Evolutionary conservation across 2,888 invertebrate genomes (phyloP), one percentile per base, ranked within the genome.

Genomic region (Oeneis ivallda): DNA sequence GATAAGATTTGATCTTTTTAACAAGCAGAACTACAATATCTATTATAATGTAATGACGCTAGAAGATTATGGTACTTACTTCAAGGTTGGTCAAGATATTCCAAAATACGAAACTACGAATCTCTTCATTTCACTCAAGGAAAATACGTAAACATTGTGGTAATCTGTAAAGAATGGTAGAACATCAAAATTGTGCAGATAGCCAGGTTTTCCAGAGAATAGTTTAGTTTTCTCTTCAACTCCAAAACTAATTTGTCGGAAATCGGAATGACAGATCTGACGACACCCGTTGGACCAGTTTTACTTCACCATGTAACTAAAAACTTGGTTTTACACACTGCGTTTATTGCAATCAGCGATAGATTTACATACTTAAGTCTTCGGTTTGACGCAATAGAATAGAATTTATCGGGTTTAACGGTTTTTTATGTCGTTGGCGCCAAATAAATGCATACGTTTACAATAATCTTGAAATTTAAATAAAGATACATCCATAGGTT

Each of bases 31-130:
- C 67, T 72, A 72, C 69, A 64, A 70, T 71, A 62, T 26, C 26
- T 26, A 26, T 26, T 26, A 26, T 72, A 75, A 77, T 73, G 76
- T 72, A 75, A 77, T 73, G 76, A 76, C 75, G 76, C 75, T 76
- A 50, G 73, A 74, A 74, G 72, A 74, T 75, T 70, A 66, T 72
- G 72, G 74, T 85, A 89, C 91, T 89, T 76, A 90, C 91, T 91
- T 89, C 89, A 88, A 89, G 89, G 89, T 87, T 89, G 89, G 90
- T 90, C 89, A 91, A 89, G 91, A 89, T 87, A 84, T 86, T 89
- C 83, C 84, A 80, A 86, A 81, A 81, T 84, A 79, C 73, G 86
- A 80, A 78, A 79, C 76, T 77, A 78, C 76, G 76, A 77, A 79
- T 79, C 81, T 82, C 88, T 78, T 87, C 91, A 90, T 90, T 83